Percentiles rank a stretch among this genome's conserved stretches.
These are phyloP conservation scores for Charanyca ferruginea DNA, from an alignment of 2,888 invertebrate genomes.

Conservation along the genomic window DNA sequence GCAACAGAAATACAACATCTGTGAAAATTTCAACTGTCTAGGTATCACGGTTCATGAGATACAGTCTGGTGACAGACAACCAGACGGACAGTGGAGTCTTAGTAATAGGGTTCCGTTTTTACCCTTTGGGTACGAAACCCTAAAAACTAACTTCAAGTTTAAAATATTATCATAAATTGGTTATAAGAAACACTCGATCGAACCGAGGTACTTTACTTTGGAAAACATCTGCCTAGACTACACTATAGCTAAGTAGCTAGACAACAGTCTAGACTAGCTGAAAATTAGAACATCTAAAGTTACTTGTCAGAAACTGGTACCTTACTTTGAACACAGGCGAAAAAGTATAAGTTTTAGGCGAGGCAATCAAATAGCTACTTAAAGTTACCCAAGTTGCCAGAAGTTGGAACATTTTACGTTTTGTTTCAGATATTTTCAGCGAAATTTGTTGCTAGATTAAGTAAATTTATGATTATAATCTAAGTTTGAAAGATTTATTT, in stretches of 20 bases:
- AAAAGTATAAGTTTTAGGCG: conserved; percentile 14
- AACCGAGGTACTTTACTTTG: neutral
- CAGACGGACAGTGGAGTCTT: too few species aligned
- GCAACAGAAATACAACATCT: too few species aligned
- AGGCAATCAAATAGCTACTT: conserved; percentile 2
- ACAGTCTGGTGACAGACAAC: too few species aligned
- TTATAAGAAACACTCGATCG: neutral
- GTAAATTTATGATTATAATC: neutral
- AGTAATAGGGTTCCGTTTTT: too few species aligned
- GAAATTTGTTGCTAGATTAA: conserved; percentile 3
- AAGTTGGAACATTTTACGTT: conserved; percentile 6
- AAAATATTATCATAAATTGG: neutral
- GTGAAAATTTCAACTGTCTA: too few species aligned
- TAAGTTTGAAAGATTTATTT: conserved; percentile 1
- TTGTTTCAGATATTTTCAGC: conserved; percentile 10
- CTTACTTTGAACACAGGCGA: conserved; percentile 14
- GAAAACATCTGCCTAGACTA: conserved; percentile 7
- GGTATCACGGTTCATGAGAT: too few species aligned
- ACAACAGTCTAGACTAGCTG: conserved; percentile 27
- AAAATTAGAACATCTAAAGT: conserved; percentile 32
- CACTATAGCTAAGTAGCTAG: too few species aligned
- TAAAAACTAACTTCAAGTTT: too few species aligned
- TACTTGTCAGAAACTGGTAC: conserved; percentile 17
- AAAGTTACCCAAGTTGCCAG: neutral
- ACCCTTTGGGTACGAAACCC: too few species aligned